phyloP scores from a whole-genome alignment of 1,140 invertebrate species.

The Tetragonula clypearis region DNA sequence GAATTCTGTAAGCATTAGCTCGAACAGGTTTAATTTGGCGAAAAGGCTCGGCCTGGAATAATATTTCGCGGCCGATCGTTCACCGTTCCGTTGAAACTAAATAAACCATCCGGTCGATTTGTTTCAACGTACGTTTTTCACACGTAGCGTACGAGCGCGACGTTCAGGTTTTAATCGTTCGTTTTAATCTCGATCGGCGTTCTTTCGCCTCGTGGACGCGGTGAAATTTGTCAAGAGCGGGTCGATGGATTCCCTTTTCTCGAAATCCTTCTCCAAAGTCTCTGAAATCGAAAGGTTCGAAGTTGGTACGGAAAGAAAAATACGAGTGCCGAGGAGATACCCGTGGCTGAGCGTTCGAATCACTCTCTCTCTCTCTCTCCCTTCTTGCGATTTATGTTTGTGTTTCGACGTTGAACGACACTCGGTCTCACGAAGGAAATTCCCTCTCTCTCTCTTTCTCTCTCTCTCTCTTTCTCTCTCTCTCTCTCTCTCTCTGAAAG shows the following conservation, averaged over 20 bases:
- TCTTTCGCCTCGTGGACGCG: background rate
- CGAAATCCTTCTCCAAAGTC: background rate
- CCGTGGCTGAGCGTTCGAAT: background rate
- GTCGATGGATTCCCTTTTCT: background rate
- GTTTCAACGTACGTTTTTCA: background rate
- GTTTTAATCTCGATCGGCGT: background rate
- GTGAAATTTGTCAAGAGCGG: background rate
- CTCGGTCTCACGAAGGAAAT: slow-evolving; percentile 33
- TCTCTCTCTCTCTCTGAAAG: slow-evolving; percentile 15
- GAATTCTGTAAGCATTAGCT: background rate
- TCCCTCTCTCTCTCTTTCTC: slow-evolving; percentile 14
- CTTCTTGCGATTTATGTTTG: slow-evolving; percentile 18
- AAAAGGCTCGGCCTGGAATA: background rate
- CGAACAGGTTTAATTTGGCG: background rate
- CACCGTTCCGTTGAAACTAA: background rate
- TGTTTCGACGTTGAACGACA: slow-evolving; percentile 31
- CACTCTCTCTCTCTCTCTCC: background rate
- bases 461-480: slow-evolving; percentile 2
- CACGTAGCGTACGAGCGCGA: background rate
- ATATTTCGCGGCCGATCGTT: background rate
- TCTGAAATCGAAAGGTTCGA: background rate
- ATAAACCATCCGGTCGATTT: background rate
- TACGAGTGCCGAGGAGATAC: background rate
- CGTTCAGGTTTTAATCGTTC: background rate
- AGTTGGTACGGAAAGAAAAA: slow-evolving; percentile 5